phyloP scores from a whole-genome alignment of 2,888 invertebrate genomes.

The Netelia virgata region DNA sequence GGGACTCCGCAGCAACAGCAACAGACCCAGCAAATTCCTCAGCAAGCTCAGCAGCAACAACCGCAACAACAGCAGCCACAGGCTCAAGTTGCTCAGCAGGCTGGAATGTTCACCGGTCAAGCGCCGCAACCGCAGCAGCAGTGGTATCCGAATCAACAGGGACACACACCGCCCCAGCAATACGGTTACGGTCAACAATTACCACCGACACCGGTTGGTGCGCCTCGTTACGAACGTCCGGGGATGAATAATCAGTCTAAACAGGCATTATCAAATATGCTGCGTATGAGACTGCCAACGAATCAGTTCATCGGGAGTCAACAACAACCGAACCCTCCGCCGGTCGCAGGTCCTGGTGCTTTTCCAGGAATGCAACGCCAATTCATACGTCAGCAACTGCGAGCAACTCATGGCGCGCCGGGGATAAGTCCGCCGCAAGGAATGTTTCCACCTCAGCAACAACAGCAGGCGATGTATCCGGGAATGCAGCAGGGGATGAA shows the following conservation, averaged over 20 bases:
- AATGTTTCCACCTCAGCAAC: conserved; percentile 85
- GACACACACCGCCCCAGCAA: conserved; percentile 81
- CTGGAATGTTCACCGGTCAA: conserved; percentile 84
- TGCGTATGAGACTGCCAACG: conserved; percentile 91
- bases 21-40: conserved; percentile 76
- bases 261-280: conserved; percentile 94
- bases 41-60: conserved; percentile 80
- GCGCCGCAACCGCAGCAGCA: conserved; percentile 85
- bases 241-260: conserved; percentile 90
- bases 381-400: conserved; percentile 83
- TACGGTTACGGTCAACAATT: conserved; percentile 86
- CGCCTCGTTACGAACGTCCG: conserved; percentile 84
- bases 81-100: conserved; percentile 81
- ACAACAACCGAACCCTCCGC: conserved; percentile 79
- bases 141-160: conserved; percentile 82
- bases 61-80: conserved; percentile 80
- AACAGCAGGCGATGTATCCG: conserved; percentile 87
- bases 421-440: conserved; percentile 84
- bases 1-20: conserved; percentile 74
- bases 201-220: conserved; percentile 81
- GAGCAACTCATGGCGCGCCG: conserved; percentile 83
- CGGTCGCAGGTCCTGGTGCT: conserved; percentile 80
- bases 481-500: conserved; percentile 85
- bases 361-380: conserved; percentile 85
- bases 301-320: conserved; percentile 85